Evolutionary conservation across 2,888 invertebrate genomes (phyloP).

Genomic region (Atherix ibis): DNA sequence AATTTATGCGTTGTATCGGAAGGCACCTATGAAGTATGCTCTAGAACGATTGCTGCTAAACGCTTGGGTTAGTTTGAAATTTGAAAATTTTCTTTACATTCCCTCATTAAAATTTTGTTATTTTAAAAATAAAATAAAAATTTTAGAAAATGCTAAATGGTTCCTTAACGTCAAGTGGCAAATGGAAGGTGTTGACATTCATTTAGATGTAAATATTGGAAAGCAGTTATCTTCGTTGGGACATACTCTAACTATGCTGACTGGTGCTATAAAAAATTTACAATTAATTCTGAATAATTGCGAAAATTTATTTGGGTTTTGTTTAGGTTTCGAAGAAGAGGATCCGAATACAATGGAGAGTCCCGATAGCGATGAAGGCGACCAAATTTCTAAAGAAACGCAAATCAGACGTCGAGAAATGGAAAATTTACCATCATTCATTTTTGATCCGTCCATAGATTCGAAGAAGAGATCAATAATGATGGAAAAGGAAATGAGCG

Average conservation of each 20-base stretch:
- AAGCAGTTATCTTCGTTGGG: constrained; percentile 88
- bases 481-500: constrained; percentile 94
- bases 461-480: constrained; percentile 76
- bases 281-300: neutral
- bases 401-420: constrained; percentile 41
- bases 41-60: constrained; percentile 72
- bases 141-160: constrained; percentile 87
- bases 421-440: constrained; percentile 67
- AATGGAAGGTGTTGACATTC: constrained; percentile 98
- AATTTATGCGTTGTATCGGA: constrained; percentile 96
- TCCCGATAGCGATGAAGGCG: constrained; percentile 65
- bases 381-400: constrained; percentile 34
- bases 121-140: constrained; percentile 3
- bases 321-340: constrained; percentile 68
- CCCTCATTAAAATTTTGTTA: constrained; percentile 1
- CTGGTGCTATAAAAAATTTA: too few species aligned
- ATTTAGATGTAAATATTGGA: constrained; percentile 89
- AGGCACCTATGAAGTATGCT: constrained; percentile 86
- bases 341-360: constrained; percentile 48
- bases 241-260: constrained; percentile 88
- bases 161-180: constrained; percentile 95
- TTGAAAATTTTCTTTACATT: constrained; percentile 1
- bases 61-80: constrained; percentile 48
- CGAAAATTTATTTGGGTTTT: too few species aligned
- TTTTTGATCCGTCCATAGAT: constrained; percentile 64